Base-by-base conservation (phyloP, 92 coral and sea anemone species). In the Umimayanthus chanpuru region DNA sequence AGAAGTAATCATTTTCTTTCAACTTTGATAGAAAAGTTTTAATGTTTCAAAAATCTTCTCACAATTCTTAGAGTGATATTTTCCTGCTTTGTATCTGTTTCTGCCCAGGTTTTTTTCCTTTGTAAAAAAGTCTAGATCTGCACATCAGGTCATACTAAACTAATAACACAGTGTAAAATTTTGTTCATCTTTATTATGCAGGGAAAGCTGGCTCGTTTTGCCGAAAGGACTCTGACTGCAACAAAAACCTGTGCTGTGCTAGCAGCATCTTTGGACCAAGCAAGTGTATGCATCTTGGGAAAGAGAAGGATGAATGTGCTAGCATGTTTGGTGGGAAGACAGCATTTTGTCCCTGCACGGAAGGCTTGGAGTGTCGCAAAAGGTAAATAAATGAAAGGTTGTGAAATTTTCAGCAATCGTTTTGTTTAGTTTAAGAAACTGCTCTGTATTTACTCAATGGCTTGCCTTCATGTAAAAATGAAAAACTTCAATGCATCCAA, bases 121-220 rank as follows among this genome's bases (percentile, higher is more conserved):
- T 9, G 11, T 56, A 56, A 15, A 56, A 23, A 6, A 12, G 1
- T 14, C 64, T 55, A 55, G 65, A 14, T 56, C 65, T 61, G 68
- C 68, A 61, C 26, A 25, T 61, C 36, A 32, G 68, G 21, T 9
- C 21, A 21, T 5, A 61, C 9, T 7, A 61, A 61, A 61, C 25
- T 61, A 20, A 61, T 21, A 61, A 61, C 68, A 20, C 7, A 5
- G 4, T 16, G 23, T 20, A 16, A 56, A 25, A 25, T 71, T 71
- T 21, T 71, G 8, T 67, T 71, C 40, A 26, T 71, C 40, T 43
- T 44, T 20, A 29, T n/a, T 40, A 12, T 76, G 61, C 56, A 76
- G 81, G 81, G 16, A 76, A 76, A 15, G 81, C 32, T 76, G 81
- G 56, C 58, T 76, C 81, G 23, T 76, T 29, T n/a, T 76, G 81